These are phyloP conservation scores for Amiota communis DNA, from an alignment of 2,888 invertebrate genomes.

Conservation along the genomic window DNA sequence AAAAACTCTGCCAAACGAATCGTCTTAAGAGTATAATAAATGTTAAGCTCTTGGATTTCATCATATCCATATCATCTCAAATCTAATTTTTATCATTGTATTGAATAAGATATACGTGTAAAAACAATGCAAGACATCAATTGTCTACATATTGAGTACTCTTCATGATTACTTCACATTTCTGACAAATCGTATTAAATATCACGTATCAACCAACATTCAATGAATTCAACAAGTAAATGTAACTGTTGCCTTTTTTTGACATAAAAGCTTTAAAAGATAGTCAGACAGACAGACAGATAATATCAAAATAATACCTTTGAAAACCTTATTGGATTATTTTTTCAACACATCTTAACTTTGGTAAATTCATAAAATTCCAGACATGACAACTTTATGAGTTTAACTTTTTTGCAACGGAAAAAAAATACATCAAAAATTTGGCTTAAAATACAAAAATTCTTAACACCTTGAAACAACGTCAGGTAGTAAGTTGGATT, in stretches of 20 bases:
- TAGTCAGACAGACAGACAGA: not conserved
- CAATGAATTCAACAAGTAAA: slow-evolving; percentile 12
- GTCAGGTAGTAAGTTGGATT: slow-evolving; percentile 27
- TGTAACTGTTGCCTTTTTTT: not conserved
- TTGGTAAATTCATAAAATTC: slow-evolving; percentile 7
- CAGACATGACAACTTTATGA: slow-evolving; percentile 22
- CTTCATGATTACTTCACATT: too few relatives aligned
- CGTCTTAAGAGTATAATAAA: too few relatives aligned
- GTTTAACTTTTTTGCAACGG: slow-evolving; percentile 12
- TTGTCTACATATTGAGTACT: too few relatives aligned
- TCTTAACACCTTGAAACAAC: slow-evolving; percentile 26
- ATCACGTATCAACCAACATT: not conserved
- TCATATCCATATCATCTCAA: too few relatives aligned
- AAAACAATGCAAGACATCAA: too few relatives aligned
- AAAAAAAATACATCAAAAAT: not conserved
- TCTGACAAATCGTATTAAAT: too few relatives aligned
- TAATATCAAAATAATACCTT: not conserved
- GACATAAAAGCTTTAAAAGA: not conserved
- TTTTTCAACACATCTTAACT: slow-evolving; percentile 3
- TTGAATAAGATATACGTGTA: too few relatives aligned
- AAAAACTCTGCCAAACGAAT: too few relatives aligned
- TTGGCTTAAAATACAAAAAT: slow-evolving; percentile 13
- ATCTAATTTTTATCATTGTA: too few relatives aligned
- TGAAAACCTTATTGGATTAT: slow-evolving; percentile 11
- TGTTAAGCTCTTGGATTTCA: too few relatives aligned